Evolutionary conservation across 2,113 vertebrate species (phyloP).

Genomic region (Mormyrus lacerda): DNA sequence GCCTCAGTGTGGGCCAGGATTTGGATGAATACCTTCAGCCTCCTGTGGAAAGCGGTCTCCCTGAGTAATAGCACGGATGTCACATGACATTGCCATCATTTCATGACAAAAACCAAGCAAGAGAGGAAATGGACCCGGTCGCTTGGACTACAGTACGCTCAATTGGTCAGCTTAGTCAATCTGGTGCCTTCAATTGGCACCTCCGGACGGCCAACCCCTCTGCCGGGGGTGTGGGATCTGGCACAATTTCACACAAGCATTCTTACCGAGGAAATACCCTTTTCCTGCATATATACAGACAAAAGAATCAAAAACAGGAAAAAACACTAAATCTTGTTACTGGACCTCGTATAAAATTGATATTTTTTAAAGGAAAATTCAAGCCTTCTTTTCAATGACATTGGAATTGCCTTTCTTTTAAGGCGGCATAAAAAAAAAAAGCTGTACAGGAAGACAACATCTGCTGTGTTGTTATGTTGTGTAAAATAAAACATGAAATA

Average conservation of each 20-base stretch:
- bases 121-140: slow-evolving; percentile 19
- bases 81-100: slow-evolving; percentile 10
- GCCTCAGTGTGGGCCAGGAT: slow-evolving; percentile 43
- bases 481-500: slow-evolving; percentile 77
- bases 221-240: slow-evolving; percentile 25
- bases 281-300: slow-evolving; percentile 54
- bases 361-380: slow-evolving; percentile 74
- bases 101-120: slow-evolving; percentile 19
- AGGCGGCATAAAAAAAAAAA: slow-evolving; percentile 51
- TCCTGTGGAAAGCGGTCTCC: slow-evolving; percentile 50
- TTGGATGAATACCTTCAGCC: slow-evolving; percentile 57
- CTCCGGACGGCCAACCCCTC: slow-evolving; percentile 28
- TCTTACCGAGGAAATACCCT: slow-evolving; percentile 63
- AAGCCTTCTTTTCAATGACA: slow-evolving; percentile 67
- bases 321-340: slow-evolving; percentile 41
- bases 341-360: slow-evolving; percentile 74
- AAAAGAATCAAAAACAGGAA: slow-evolving; percentile 35
- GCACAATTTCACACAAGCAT: slow-evolving; percentile 69
- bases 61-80: slow-evolving; percentile 32
- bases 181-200: slow-evolving; percentile 74
- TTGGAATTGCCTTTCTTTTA: slow-evolving; percentile 73
- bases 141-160: slow-evolving; percentile 22
- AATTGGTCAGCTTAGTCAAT: slow-evolving; percentile 46
- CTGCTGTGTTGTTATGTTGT: slow-evolving; percentile 82
- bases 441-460: slow-evolving; percentile 80